A percentile compares a stretch with the other conserved stretches of the same genome.
Evolutionary conservation across 2,888 invertebrate species (phyloP).

Genomic region (Germaria angustata): DNA sequence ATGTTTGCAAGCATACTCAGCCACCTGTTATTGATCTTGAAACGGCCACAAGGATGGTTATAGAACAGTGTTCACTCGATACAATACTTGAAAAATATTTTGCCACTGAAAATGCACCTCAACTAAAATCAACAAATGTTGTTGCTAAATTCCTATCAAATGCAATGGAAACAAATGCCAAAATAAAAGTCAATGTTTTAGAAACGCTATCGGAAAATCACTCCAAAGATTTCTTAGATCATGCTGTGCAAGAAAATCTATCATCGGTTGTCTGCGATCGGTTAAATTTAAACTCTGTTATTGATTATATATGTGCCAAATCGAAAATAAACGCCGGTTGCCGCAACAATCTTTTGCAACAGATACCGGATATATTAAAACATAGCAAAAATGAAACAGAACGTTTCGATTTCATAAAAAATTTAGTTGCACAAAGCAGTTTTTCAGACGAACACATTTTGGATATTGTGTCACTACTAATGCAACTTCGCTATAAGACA

Average conservation of each 20-base stretch:
- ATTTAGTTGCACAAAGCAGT: slow-evolving; percentile 71
- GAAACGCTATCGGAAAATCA: slow-evolving; percentile 79
- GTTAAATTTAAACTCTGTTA: slow-evolving; percentile 76
- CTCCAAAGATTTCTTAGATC: slow-evolving; percentile 78
- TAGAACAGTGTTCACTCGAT: slow-evolving; percentile 65
- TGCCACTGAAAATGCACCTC: slow-evolving; percentile 66
- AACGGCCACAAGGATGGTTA: slow-evolving; percentile 60
- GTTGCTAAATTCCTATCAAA: slow-evolving; percentile 75
- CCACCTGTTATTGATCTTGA: slow-evolving; percentile 41
- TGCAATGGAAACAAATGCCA: slow-evolving; percentile 74
- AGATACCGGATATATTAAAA: slow-evolving; percentile 74
- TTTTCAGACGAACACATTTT: slow-evolving; percentile 73
- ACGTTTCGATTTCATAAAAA: slow-evolving; percentile 72
- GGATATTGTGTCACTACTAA: slow-evolving; percentile 73
- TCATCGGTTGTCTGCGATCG: slow-evolving; percentile 79
- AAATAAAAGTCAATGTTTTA: slow-evolving; percentile 75
- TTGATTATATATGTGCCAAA: slow-evolving; percentile 78
- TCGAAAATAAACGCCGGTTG: slow-evolving; percentile 76
- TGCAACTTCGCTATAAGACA: slow-evolving; percentile 70
- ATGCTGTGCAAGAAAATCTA: slow-evolving; percentile 79
- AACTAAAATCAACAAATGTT: slow-evolving; percentile 69
- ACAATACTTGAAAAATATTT: slow-evolving; percentile 75
- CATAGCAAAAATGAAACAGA: slow-evolving; percentile 73
- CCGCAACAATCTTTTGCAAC: slow-evolving; percentile 73
- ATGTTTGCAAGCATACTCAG: slow-evolving; percentile 8